A percentile compares a stretch with the other conserved stretches of the same genome.
Evolutionary conservation across 2,113 vertebrate genomes (phyloP).

Genomic region (Paratilapia polleni): DNA sequence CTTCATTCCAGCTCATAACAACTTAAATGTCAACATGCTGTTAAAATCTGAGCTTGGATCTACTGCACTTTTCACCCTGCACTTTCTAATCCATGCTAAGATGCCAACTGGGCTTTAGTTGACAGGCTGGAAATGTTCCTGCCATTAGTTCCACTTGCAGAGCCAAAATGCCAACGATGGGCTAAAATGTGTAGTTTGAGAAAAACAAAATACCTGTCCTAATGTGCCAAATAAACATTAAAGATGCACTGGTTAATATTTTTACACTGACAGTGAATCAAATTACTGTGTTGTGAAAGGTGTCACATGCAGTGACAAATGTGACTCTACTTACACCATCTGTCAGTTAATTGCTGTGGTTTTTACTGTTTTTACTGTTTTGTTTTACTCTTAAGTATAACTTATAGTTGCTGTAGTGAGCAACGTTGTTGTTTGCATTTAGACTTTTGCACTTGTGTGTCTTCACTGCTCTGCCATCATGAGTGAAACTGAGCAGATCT

Average conservation of each 20-base stretch:
- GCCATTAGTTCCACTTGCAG: constrained; percentile 35
- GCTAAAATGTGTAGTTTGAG: background rate
- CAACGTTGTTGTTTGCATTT: too few relatives aligned
- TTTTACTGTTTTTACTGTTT: too few relatives aligned
- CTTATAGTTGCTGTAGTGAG: too few relatives aligned
- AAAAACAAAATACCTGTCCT: background rate
- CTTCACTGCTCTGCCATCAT: too few relatives aligned
- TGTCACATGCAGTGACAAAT: too few relatives aligned
- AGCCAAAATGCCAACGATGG: background rate
- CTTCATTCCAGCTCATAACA: background rate
- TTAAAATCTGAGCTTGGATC: constrained; percentile 10
- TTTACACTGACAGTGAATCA: background rate
- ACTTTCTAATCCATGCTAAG: background rate
- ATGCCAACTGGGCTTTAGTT: constrained; percentile 2
- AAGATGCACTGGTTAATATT: background rate
- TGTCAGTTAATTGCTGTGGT: too few relatives aligned
- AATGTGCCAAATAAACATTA: background rate
- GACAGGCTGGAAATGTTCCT: constrained; percentile 22
- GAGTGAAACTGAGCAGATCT: too few relatives aligned
- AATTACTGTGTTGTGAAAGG: too few relatives aligned
- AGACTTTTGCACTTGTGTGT: too few relatives aligned
- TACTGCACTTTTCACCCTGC: background rate
- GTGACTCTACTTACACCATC: too few relatives aligned
- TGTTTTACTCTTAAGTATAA: too few relatives aligned
- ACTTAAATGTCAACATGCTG: background rate